Percentiles rank a stretch among this genome's conserved stretches.
Conservation (phyloP, 2,797 vertebrate species). For the Carcharodon carcharias region DNA sequence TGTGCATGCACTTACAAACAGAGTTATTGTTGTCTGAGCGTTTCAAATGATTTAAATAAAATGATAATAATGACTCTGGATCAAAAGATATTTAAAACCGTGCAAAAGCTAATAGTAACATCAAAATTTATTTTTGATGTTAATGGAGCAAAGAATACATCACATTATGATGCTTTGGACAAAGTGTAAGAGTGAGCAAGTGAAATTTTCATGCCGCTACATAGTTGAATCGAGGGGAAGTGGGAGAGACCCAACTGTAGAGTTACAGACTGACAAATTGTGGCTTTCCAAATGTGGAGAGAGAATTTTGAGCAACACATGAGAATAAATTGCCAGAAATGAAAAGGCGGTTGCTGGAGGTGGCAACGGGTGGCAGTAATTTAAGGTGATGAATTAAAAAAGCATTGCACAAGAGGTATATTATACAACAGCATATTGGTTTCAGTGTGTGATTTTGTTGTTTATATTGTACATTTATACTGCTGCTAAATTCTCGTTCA, state of each 20-base stretch:
- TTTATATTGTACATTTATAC: not conserved
- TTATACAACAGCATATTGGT: not conserved
- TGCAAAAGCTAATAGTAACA: not conserved
- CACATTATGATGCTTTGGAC: not conserved
- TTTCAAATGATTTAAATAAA: not conserved
- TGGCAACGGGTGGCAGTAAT: not conserved
- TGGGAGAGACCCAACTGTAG: too few species aligned
- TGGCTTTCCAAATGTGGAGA: not conserved
- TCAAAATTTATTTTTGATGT: not conserved
- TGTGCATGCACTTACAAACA: not conserved
- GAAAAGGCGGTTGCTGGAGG: not conserved
- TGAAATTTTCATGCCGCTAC: not conserved
- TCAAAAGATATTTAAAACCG: not conserved
- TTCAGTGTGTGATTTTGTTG: not conserved
- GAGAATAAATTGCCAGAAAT: slow-evolving; percentile 11
- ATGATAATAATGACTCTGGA: not conserved
- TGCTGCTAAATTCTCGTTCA: not conserved
- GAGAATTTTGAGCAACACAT: not conserved
- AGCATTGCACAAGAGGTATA: not conserved
- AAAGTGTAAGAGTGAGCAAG: not conserved
- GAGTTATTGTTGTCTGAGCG: not conserved
- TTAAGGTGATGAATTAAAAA: not conserved
- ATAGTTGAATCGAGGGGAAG: not conserved
- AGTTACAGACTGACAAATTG: not conserved
- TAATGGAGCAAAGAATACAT: not conserved